phyloP scores from a whole-genome alignment of 2,797 vertebrate genomes.

The Melanotaenia nigrans region DNA sequence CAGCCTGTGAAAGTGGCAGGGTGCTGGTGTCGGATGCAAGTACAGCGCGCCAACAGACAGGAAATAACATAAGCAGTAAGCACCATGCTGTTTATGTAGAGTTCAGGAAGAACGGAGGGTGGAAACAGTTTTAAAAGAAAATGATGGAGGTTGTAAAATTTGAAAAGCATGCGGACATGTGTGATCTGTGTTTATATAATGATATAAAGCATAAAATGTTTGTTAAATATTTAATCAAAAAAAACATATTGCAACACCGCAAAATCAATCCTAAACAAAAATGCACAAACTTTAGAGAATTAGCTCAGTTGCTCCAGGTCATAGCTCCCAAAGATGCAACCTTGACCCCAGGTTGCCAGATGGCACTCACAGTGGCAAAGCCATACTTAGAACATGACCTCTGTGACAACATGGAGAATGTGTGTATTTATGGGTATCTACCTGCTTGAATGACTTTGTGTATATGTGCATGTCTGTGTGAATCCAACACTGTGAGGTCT shows the following conservation, averaged over 20 bases:
- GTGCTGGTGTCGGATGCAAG: constrained; percentile 79
- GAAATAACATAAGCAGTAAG: constrained; percentile 82
- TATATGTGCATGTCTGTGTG: constrained; percentile 27
- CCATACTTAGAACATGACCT: constrained; percentile 73
- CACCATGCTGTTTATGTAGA: constrained; percentile 76
- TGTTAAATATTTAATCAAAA: too few species aligned
- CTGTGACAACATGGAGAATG: constrained; percentile 63
- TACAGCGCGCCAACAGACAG: constrained; percentile 78
- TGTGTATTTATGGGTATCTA: constrained; percentile 23
- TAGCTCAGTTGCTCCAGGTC: constrained; percentile 41
- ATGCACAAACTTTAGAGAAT: constrained; percentile 1
- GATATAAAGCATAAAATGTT: background rate
- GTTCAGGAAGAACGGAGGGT: constrained; percentile 53
- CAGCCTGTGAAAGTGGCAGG: constrained; percentile 84
- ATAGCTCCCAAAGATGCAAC: constrained; percentile 51
- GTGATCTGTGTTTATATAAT: background rate
- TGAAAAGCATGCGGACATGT: constrained; percentile 40
- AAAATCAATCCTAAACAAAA: constrained; percentile 5
- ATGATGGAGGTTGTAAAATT: constrained; percentile 55
- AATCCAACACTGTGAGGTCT: constrained; percentile 40
- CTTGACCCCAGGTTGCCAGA: constrained; percentile 67
- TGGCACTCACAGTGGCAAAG: constrained; percentile 65
- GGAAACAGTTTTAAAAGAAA: constrained; percentile 62
- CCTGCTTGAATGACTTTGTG: constrained; percentile 29
- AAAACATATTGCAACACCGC: background rate